Evolutionary conservation across 2,888 invertebrate genomes (phyloP).

Genomic region (Phaonia tiefii): DNA sequence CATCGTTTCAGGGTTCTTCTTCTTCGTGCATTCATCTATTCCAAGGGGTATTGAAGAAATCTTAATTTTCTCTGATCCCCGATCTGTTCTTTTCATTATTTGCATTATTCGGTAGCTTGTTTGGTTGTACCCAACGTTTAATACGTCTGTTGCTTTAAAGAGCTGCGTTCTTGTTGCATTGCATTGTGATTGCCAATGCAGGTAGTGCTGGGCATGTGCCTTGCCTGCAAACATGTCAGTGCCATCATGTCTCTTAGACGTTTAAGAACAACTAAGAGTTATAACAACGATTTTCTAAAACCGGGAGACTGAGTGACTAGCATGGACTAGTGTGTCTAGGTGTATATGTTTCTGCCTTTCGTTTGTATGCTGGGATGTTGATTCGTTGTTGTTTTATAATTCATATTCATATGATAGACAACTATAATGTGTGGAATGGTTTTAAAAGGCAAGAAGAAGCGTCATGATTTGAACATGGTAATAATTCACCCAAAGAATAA

Average conservation of each 20-base stretch:
- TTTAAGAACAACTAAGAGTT: background rate
- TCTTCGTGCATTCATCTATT: background rate
- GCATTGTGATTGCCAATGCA: background rate
- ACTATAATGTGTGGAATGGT: background rate
- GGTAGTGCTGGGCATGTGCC: background rate
- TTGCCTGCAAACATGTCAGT: constrained; percentile 57
- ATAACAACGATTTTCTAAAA: constrained; percentile 2
- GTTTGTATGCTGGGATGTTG: background rate
- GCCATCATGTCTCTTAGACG: constrained; percentile 50
- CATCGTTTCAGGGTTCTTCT: constrained; percentile 1
- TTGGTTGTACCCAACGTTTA: constrained; percentile 58
- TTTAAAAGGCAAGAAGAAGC: constrained; percentile 7
- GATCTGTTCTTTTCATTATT: too few relatives aligned
- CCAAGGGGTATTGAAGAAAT: constrained; percentile 18
- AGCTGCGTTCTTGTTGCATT: background rate
- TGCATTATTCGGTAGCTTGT: constrained; percentile 52
- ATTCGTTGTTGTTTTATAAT: constrained; percentile 1
- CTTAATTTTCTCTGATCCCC: background rate
- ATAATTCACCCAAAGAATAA: too few relatives aligned
- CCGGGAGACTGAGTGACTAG: background rate
- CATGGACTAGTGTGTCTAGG: constrained; percentile 19
- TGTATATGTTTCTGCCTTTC: background rate
- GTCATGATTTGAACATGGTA: too few relatives aligned
- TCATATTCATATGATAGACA: constrained; percentile 35
- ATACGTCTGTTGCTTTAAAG: constrained; percentile 55